phyloP scores from a whole-genome alignment of 1,140 invertebrate genomes.

The Drosophila lowei region DNA sequence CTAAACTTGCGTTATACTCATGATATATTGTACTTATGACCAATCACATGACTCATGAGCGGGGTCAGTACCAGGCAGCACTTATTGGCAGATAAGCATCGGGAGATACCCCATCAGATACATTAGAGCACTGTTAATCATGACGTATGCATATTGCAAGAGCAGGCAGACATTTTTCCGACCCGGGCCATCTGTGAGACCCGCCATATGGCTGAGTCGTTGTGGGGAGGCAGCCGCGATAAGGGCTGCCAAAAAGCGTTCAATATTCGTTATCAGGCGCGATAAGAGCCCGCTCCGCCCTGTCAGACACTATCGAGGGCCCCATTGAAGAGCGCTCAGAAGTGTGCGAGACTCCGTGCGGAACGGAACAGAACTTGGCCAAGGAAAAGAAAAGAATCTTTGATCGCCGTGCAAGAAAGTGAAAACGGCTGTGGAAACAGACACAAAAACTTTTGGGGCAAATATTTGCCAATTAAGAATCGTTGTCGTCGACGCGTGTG shows the following conservation, averaged over 20 bases:
- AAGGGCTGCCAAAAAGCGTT: conserved; percentile 66
- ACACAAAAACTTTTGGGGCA: conserved; percentile 43
- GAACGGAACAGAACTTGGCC: conserved; percentile 43
- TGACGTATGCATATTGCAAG: conserved; percentile 51
- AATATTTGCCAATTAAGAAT: conserved; percentile 68
- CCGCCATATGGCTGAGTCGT: conserved; percentile 38
- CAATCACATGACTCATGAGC: conserved; percentile 55
- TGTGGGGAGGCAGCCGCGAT: conserved; percentile 29
- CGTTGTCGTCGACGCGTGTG: conserved; percentile 37
- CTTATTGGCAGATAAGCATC: background rate
- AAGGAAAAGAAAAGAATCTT: conserved; percentile 9
- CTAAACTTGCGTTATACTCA: conserved; percentile 14
- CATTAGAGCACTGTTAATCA: conserved; percentile 28
- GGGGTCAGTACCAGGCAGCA: conserved; percentile 47
- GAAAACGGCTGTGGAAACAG: conserved; percentile 69
- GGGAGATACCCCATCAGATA: conserved; percentile 29
- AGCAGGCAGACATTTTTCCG: conserved; percentile 17
- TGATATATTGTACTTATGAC: conserved; percentile 9
- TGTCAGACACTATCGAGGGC: conserved; percentile 38
- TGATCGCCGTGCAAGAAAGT: conserved; percentile 7
- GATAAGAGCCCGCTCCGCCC: conserved; percentile 54
- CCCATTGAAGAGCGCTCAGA: conserved; percentile 48
- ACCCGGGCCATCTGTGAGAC: conserved; percentile 7
- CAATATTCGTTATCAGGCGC: conserved; percentile 70
- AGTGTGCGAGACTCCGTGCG: conserved; percentile 56